Percentiles rank a stretch among this genome's conserved stretches.
Evolutionary conservation across 2,113 vertebrate species (phyloP).

Genomic region (Oryzias javanicus): DNA sequence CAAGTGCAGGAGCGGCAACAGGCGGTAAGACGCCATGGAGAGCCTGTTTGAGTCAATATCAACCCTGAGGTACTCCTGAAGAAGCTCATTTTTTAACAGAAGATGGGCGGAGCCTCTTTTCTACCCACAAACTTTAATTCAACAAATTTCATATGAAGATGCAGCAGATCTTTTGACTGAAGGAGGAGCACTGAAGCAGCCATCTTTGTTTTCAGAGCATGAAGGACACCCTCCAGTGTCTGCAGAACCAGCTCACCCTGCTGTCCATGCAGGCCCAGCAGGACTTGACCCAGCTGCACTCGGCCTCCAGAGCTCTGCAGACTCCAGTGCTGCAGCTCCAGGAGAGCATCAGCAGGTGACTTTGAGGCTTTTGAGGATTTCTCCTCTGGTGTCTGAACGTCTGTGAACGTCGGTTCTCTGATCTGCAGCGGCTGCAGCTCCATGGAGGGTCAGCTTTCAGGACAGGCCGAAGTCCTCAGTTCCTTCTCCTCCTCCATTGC

Average conservation of each 20-base stretch:
- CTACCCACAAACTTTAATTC: too few species aligned
- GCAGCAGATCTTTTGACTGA: too few species aligned
- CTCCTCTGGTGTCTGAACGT: too few species aligned
- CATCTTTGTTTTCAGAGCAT: conserved; percentile 53
- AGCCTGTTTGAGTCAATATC: background rate
- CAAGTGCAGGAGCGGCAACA: conserved; percentile 66
- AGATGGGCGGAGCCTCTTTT: too few species aligned
- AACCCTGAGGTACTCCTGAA: too few species aligned
- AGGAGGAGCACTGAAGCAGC: background rate
- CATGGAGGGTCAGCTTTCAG: conserved; percentile 63
- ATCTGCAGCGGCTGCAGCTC: conserved; percentile 75
- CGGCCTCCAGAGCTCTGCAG: conserved; percentile 71
- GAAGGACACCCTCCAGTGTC: conserved; percentile 68
- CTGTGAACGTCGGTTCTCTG: accelerated
- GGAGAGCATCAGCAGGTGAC: conserved; percentile 81
- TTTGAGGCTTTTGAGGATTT: too few species aligned
- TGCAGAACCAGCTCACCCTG: conserved; percentile 81
- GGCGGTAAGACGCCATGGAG: conserved; percentile 55
- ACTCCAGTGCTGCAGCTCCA: conserved; percentile 68
- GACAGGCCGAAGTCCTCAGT: conserved; percentile 67
- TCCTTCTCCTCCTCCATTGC: conserved; percentile 74
- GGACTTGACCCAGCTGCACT: conserved; percentile 70
- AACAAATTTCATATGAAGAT: too few species aligned
- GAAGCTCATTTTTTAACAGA: too few species aligned
- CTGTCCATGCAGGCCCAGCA: conserved; percentile 74